These are phyloP conservation scores for Frieseomelitta varia DNA, from an alignment of 1,140 invertebrate genomes.

Conservation along the genomic window DNA sequence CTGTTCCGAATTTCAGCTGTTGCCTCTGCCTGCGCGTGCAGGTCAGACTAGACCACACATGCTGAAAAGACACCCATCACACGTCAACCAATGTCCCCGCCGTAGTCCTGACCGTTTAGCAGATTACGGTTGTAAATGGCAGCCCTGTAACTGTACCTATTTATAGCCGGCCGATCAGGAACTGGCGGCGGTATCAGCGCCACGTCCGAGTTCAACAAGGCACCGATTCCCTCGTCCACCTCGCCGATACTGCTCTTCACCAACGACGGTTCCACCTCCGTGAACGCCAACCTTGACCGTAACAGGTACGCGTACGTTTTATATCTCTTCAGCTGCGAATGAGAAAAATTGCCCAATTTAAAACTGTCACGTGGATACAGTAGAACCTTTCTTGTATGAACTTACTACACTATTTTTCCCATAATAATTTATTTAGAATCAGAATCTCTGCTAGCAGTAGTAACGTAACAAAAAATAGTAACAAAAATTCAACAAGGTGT, in stretches of 20 bases:
- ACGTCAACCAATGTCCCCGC: constrained; percentile 89
- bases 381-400: no score
- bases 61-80: constrained; percentile 90
- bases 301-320: constrained; percentile 92
- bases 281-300: constrained; percentile 87
- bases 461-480: no score
- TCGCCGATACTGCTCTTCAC: constrained; percentile 90
- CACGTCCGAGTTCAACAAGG: constrained; percentile 75
- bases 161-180: constrained; percentile 83
- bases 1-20: constrained; percentile 54
- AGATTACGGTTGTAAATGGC: constrained; percentile 87
- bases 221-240: constrained; percentile 85
- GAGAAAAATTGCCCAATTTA: background rate
- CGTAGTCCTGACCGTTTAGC: constrained; percentile 82
- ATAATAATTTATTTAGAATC: no score
- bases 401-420: no score
- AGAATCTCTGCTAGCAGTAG: no score
- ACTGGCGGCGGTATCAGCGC: constrained; percentile 80
- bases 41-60: constrained; percentile 86
- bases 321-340: constrained; percentile 91
- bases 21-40: constrained; percentile 65
- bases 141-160: constrained; percentile 93
- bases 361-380: background rate
- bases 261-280: constrained; percentile 85
- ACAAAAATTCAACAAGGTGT: no score